Conservation (phyloP, 35 echinoderm and acorn worm genomes). For the Lytechinus variegatus region DNA sequence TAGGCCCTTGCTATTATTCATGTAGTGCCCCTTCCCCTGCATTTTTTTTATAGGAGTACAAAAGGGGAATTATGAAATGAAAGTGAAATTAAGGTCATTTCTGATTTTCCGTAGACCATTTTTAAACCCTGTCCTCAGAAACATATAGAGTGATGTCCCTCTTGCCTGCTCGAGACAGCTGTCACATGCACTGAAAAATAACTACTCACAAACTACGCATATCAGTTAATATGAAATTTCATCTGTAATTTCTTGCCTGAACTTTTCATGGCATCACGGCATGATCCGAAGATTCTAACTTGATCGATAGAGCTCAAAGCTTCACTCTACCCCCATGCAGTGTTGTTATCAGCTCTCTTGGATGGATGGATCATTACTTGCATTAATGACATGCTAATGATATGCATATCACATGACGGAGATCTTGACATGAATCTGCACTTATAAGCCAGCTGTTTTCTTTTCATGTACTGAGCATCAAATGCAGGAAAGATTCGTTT, state of each 20-base stretch:
- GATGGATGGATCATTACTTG: background rate
- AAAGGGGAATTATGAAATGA: no score
- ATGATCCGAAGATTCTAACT: background rate
- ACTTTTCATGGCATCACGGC: background rate
- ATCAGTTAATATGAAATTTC: conserved; percentile 20
- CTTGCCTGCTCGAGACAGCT: background rate
- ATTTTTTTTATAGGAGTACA: no score
- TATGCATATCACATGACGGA: background rate
- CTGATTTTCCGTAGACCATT: background rate
- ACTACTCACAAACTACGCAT: background rate
- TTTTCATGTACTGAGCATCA: background rate
- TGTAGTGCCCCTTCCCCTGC: no score
- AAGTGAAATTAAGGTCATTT: no score
- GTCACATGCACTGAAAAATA: background rate
- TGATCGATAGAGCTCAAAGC: background rate
- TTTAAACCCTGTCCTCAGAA: background rate
- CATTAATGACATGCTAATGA: background rate
- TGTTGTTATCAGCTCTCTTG: background rate
- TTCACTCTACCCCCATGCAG: background rate
- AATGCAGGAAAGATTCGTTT: background rate
- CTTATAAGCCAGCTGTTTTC: conserved; percentile 4
- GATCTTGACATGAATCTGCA: background rate
- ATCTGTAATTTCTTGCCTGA: background rate
- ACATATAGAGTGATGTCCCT: no score
- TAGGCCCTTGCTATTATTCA: no score